Evolutionary conservation across 2,888 invertebrate species (phyloP).

Genomic region (Andrena fulva): DNA sequence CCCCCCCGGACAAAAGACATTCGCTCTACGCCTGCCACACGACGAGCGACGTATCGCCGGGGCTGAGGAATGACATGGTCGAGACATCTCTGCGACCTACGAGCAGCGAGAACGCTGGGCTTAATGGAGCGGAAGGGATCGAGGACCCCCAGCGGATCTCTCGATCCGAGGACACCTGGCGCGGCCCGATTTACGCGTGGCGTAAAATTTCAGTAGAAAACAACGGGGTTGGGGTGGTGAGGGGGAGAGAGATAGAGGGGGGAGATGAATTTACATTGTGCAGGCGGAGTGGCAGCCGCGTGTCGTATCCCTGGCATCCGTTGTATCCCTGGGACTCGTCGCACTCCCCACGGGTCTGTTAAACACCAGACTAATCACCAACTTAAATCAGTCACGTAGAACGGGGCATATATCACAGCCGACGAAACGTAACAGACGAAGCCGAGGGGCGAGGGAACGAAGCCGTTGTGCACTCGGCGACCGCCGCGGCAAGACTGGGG

Average conservation of each 20-base stretch:
- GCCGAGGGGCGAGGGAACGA: constrained; percentile 43
- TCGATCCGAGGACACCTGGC: constrained; percentile 26
- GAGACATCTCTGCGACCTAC: neutral
- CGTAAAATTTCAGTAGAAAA: constrained; percentile 14
- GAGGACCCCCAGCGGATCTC: neutral
- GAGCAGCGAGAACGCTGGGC: neutral
- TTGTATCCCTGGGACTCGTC: constrained; percentile 16
- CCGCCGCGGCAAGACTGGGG: constrained; percentile 83
- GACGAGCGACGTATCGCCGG: neutral
- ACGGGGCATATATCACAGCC: constrained; percentile 51
- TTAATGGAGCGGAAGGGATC: constrained; percentile 2
- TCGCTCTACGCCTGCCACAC: neutral
- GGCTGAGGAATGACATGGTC: neutral
- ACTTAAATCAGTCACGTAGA: constrained; percentile 35
- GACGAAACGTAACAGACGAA: constrained; percentile 24
- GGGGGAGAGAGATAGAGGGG: neutral
- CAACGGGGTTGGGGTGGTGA: neutral
- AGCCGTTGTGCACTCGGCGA: constrained; percentile 78
- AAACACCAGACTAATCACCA: constrained; percentile 56
- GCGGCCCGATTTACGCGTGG: constrained; percentile 44
- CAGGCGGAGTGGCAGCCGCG: neutral
- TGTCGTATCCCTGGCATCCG: constrained; percentile 3
- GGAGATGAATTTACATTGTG: constrained; percentile 46
- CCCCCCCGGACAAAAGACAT: neutral
- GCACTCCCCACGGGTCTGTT: constrained; percentile 39